These are phyloP conservation scores for Eupithecia exiguata DNA, from an alignment of 2,888 invertebrate species.

Conservation along the genomic window DNA sequence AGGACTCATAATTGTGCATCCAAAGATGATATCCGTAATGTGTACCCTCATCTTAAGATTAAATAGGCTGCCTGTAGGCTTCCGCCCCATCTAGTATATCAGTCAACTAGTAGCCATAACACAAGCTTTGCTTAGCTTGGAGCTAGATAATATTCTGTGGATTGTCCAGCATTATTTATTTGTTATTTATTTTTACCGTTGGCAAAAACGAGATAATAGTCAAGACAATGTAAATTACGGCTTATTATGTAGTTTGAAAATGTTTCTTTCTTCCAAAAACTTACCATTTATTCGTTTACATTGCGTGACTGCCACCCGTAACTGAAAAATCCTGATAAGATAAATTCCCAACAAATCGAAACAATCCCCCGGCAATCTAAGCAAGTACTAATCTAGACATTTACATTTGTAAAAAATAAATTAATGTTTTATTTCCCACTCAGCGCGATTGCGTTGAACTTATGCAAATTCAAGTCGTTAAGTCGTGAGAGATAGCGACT, in stretches of 20 bases:
- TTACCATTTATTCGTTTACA: neutral
- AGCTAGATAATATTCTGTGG: no score
- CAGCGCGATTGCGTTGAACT: constrained; percentile 30
- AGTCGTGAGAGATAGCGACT: constrained; percentile 36
- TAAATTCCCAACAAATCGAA: constrained; percentile 1
- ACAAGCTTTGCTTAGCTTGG: no score
- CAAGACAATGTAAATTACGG: neutral
- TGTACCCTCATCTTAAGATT: neutral
- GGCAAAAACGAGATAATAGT: neutral
- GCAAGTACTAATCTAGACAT: constrained; percentile 26
- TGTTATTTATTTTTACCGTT: neutral
- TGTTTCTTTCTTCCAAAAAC: neutral
- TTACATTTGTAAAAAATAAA: constrained; percentile 19
- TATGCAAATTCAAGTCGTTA: constrained; percentile 33
- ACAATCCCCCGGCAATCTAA: neutral
- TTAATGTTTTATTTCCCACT: constrained; percentile 22
- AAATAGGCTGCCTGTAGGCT: neutral
- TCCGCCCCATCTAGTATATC: neutral
- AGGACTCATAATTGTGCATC: neutral
- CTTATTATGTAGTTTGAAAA: neutral
- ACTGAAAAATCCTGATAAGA: neutral
- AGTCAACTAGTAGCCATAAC: no score
- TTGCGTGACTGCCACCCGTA: constrained; percentile 7
- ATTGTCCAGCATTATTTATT: no score
- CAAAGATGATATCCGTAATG: neutral